Evolutionary conservation across 2,113 vertebrate genomes (phyloP).

Genomic region (Motacilla alba): DNA sequence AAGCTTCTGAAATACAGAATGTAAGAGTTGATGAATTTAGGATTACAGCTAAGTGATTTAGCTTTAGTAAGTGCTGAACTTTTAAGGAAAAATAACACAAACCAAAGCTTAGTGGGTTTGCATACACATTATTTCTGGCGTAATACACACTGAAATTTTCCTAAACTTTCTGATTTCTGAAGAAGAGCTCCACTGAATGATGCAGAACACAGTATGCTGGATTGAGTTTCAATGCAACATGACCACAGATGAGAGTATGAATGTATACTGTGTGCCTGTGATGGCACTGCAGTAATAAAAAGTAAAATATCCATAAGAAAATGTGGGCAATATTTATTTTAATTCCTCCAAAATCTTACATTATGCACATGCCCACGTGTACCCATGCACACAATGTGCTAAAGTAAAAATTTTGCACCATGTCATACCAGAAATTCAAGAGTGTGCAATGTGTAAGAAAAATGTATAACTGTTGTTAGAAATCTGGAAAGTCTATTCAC

Average conservation of each 20-base stretch:
- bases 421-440: slow-evolving; percentile 4
- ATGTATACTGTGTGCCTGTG: neutral
- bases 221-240: neutral
- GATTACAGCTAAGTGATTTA: neutral
- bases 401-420: slow-evolving; percentile 44
- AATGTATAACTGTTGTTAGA: slow-evolving; percentile 16
- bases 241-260: neutral
- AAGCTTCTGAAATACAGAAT: slow-evolving; percentile 6
- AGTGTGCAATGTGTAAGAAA: slow-evolving; percentile 47
- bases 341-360: slow-evolving; percentile 6
- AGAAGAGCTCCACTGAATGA: neutral
- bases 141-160: neutral
- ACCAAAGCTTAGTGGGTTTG: neutral
- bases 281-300: neutral
- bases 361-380: neutral
- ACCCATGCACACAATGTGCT: neutral
- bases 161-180: neutral
- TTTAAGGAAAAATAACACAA: neutral
- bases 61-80: neutral
- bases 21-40: neutral
- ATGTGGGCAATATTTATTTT: slow-evolving; percentile 2
- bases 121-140: neutral
- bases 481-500: slow-evolving; percentile 8
- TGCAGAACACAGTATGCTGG: neutral
- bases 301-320: neutral